Evolutionary conservation across 2,113 vertebrate species (phyloP).

Genomic region (Calyptomena viridis): DNA sequence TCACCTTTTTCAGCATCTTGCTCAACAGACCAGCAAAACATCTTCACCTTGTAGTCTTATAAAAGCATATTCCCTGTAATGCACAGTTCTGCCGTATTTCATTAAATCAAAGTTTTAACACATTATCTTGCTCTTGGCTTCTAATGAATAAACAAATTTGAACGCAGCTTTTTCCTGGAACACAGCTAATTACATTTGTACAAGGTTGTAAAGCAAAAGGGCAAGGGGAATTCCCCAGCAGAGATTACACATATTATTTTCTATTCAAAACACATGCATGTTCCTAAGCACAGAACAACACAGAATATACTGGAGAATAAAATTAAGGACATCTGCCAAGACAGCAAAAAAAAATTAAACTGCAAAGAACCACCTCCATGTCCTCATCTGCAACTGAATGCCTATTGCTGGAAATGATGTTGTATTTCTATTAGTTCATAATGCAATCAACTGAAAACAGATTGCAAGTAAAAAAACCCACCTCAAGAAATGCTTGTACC

Average conservation of each 20-base stretch:
- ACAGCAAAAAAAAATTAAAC: background rate
- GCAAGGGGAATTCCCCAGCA: conserved; percentile 24
- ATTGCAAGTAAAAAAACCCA: background rate
- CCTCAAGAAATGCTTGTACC: background rate
- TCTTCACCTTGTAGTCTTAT: background rate
- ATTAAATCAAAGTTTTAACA: conserved; percentile 14
- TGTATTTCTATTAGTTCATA: background rate
- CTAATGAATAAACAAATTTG: conserved; percentile 10
- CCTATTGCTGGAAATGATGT: background rate
- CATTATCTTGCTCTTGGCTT: background rate
- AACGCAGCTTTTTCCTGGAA: conserved; percentile 9
- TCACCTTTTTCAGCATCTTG: background rate
- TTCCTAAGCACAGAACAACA: background rate
- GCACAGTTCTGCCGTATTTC: background rate
- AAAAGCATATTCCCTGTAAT: background rate
- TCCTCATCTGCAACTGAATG: background rate
- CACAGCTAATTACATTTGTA: conserved; percentile 7
- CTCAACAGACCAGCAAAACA: background rate
- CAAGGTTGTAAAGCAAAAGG: background rate
- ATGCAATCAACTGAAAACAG: background rate
- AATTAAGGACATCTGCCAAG: background rate
- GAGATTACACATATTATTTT: background rate
- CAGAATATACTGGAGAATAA: background rate
- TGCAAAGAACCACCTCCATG: background rate
- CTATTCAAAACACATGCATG: conserved; percentile 4